Percentiles rank a stretch among this genome's conserved stretches.
Conservation (phyloP, 2,797 vertebrate species). For the Paguma larvata region DNA sequence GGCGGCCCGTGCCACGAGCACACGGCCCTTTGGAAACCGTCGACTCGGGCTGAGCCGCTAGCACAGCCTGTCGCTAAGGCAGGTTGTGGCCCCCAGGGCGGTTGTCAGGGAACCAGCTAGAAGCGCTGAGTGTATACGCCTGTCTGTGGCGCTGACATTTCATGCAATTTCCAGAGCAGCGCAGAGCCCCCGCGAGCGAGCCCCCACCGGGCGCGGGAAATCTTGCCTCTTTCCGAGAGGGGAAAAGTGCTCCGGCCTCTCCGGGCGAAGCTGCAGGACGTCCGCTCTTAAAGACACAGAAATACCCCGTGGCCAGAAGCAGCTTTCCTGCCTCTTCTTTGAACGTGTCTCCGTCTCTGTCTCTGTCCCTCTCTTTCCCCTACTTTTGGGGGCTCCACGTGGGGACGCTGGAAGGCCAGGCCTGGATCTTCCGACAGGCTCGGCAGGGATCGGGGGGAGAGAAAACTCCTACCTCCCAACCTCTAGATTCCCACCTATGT, state of each 20-base stretch:
- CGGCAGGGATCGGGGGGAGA: not conserved
- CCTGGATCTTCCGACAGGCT: too few species aligned
- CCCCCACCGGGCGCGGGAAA: not conserved
- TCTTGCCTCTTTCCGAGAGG: not conserved
- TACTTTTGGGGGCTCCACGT: not conserved
- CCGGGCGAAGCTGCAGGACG: not conserved
- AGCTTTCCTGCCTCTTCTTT: not conserved
- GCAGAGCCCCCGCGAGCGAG: not conserved
- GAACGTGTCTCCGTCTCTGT: fast-evolving
- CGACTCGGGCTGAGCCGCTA: fast-evolving
- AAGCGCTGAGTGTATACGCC: fast-evolving
- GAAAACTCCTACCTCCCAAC: fast-evolving
- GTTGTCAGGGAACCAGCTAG: not conserved
- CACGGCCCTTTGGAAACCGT: not conserved
- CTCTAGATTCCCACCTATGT: fast-evolving
- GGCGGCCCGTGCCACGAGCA: fast-evolving
- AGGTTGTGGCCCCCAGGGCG: not conserved
- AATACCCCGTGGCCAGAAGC: not conserved
- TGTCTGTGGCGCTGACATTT: not conserved
- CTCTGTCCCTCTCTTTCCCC: not conserved
- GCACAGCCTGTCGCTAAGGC: not conserved
- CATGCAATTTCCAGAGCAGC: not conserved
- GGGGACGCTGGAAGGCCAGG: not conserved
- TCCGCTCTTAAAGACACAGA: not conserved
- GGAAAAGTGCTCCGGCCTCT: not conserved